Percentiles rank a stretch among this genome's conserved stretches.
These are phyloP conservation scores for Glyphotaelius pellucidus DNA, from an alignment of 2,888 invertebrate species.

Conservation along the genomic window DNA sequence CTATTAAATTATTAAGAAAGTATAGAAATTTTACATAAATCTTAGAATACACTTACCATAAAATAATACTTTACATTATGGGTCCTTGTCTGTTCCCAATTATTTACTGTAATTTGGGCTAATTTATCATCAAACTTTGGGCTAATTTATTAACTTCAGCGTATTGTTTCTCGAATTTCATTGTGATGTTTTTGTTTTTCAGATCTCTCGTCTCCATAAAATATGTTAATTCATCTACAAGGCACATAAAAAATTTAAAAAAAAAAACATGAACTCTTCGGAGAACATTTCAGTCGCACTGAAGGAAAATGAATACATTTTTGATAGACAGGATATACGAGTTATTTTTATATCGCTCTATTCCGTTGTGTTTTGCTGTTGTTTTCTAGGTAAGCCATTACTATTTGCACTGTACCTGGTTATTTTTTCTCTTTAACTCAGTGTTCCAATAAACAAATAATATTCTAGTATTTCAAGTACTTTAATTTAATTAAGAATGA, in stretches of 20 bases:
- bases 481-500: too few species aligned
- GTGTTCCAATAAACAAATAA: background rate
- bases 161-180: background rate
- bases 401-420: background rate
- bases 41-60: too few species aligned
- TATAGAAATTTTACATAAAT: too few species aligned
- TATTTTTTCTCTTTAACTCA: background rate
- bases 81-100: too few species aligned
- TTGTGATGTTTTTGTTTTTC: background rate
- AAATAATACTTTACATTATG: too few species aligned
- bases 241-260: background rate
- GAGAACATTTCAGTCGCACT: background rate
- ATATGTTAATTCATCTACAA: background rate
- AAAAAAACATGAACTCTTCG: background rate
- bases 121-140: too few species aligned
- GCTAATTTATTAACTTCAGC: too few species aligned
- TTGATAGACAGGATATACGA: conserved; percentile 85
- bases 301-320: conserved; percentile 80
- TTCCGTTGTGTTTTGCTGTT: conserved; percentile 87
- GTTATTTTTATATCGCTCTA: conserved; percentile 86
- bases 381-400: conserved; percentile 86
- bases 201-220: background rate
- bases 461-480: too few species aligned
- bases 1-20: too few species aligned
- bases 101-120: too few species aligned